Evolutionary conservation across 2,888 invertebrate genomes (phyloP), one percentile per base, ranked within the genome.

Genomic region (Sarcophaga carnaria): DNA sequence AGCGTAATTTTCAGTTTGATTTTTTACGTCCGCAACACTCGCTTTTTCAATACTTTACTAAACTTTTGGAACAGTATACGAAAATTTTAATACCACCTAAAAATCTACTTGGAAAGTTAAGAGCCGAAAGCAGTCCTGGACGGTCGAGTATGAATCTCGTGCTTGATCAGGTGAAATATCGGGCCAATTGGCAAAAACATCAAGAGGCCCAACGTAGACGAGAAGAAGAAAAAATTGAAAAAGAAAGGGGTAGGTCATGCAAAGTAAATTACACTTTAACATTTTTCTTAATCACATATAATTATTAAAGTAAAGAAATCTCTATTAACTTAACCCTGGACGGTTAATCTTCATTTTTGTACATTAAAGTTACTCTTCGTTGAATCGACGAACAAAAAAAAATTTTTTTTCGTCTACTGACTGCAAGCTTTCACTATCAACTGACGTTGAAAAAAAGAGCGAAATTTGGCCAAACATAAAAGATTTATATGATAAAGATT

Each of bases 1-100:
- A 99, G 92, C 95, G 99, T 4, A 99, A 99, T 92, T 99, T 98
- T 91, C 99, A 99, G 93, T 99, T 99, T 94, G 99, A 99, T 93
- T 99, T 99, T 93, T 94, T 99, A 4, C 95, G 99, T 3, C 99
- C 99, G 0, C 99, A 99, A 91, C 99, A 99, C 94, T 99, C 99
- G 0, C 95, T 99, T 14, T 99, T 99, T 93, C 98, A 98, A 91
- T 99, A 99, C 94, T 99, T 99, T 92, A 99, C 99, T 0, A 97
- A 99, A 91, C 95, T 99, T 0, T 95, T 99, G 70, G 99, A 99
- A 92, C 99, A 99, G 93, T 99, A 99, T 91, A 99, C 99, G 0
- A 99, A 99, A 94, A 96, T 99, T 22, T 94, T 99, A 6, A 97
- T 99, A 91, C 99, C 99, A 0, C 97, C 99, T 0, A 99, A 99